These are phyloP conservation scores for Callyntrura guangdongensis DNA, from an alignment of 2,888 invertebrate species.

Conservation along the genomic window DNA sequence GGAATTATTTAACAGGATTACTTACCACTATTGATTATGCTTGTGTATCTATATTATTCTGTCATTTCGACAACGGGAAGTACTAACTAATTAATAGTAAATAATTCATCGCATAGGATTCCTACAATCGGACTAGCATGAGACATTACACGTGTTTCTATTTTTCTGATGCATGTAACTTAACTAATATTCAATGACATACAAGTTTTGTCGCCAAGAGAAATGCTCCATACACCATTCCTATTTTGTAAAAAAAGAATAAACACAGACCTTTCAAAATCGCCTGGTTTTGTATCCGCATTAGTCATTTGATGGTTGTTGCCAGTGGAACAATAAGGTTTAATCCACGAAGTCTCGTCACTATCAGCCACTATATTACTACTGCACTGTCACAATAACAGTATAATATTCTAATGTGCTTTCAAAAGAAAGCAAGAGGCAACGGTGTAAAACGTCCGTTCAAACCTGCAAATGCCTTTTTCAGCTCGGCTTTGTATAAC, in stretches of 20 bases:
- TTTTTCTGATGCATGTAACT: not conserved
- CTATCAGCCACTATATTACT: conserved; percentile 1
- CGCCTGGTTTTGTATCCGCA: not conserved
- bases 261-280: conserved; percentile 27
- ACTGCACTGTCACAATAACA: conserved; percentile 47
- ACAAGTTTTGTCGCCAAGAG: not conserved
- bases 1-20: not conserved
- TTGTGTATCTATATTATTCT: not conserved
- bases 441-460: conserved; percentile 56
- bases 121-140: not conserved
- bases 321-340: conserved; percentile 19
- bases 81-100: no score
- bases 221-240: not conserved
- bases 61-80: not conserved
- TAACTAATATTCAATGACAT: not conserved
- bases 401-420: conserved; percentile 58
- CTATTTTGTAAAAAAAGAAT: not conserved
- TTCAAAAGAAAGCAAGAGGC: conserved; percentile 1
- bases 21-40: not conserved
- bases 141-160: not conserved
- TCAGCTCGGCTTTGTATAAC: conserved; percentile 61
- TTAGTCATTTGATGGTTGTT: not conserved
- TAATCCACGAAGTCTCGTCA: conserved; percentile 21
- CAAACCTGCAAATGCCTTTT: conserved; percentile 58
- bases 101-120: not conserved